Evolutionary conservation across 2,888 invertebrate genomes (phyloP), one percentile per base, ranked within the genome.

Genomic region (Taphrorychus bicolor): DNA sequence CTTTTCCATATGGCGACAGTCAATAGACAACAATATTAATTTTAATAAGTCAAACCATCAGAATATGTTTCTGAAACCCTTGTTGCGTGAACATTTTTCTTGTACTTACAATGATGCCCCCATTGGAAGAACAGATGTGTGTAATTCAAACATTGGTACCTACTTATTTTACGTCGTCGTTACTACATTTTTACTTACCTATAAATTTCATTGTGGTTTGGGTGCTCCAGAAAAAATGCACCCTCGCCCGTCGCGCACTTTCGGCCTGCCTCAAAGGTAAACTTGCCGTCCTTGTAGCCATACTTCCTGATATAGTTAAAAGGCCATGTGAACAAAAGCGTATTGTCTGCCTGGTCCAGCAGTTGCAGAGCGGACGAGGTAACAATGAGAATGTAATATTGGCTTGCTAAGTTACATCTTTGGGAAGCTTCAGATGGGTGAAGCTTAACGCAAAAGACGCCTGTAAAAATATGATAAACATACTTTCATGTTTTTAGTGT

Each of bases 161-260:
- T n/a, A n/a, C n/a, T n/a, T n/a, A n/a, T n/a, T n/a, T n/a, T n/a
- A n/a, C n/a, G n/a, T n/a, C n/a, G n/a, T n/a, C n/a, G n/a, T n/a
- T n/a, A n/a, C n/a, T n/a, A n/a, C n/a, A n/a, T n/a, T n/a, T n/a
- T n/a, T n/a, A 16, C 63, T 73, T 72, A 82, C 81, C 81, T 76
- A 71, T 82, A 94, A 72, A 94, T 92, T 80, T 93, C 93, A 73
- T 92, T 91, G 71, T 92, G 92, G 79, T 92, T 92, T 45, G 89
- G 87, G 78, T 94, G 92, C 77, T 93, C 92, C 67, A 94, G 82
- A 64, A 89, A 91, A 76, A 94, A 94, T 3, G 89, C 88, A 0
- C 94, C 94, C 82, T 94, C 94, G 0, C 94, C 94, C 0, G 93
- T 92, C 73, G 91, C 89, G 82, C 94, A 94, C 81, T 93, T 94